Evolutionary conservation across 1,140 invertebrate species (phyloP), one percentile per base, ranked within the genome.

Genomic region (Leptopilina clavipes): DNA sequence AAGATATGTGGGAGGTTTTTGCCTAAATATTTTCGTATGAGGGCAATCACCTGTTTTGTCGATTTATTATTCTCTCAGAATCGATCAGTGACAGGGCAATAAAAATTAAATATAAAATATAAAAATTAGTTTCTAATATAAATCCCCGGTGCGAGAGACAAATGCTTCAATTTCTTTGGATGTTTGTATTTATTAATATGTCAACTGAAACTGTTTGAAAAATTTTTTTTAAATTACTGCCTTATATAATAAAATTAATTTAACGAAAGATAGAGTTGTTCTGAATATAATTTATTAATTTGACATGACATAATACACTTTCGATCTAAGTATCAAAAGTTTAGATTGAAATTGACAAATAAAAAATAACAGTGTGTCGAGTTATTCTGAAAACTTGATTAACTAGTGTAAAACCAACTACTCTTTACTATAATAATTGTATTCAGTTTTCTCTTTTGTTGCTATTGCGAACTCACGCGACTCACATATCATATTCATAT

Each of bases 381-480:
- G 56, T 14, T 22, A 25, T 65, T 31, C 14, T 65, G 19, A 31
- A 31, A 65, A 65, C 25, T 65, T 5, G 19, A 31, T 14, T 31
- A 65, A 31, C 56, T 37, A 31, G 59, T 65, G 25, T 65, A 31
- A 65, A 14, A 25, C 25, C 10, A 25, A 25, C 8, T 25, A 65
- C 56, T 65, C 5, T 65, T 9, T 1, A 0, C 56, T 59, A 25
- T 59, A 31, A 65, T 65, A 65, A 65, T 65, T 14, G 12, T 31
- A 31, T n/a, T 37, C 11, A 65, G 22, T 65, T 65, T 65, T 65
- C 59, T 65, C 22, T 65, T 37, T 37, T 65, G 25, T 65, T 65
- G 11, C 59, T n/a, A n/a, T 22, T 65, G 22, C 12, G 10, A 65
- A 10, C 54, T 9, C 19, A 59, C 11, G 56, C 11, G 18, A 59